Percentiles rank a stretch among this genome's conserved stretches.
Conservation (phyloP, 2,888 invertebrate genomes). For the Charanyca ferruginea region DNA sequence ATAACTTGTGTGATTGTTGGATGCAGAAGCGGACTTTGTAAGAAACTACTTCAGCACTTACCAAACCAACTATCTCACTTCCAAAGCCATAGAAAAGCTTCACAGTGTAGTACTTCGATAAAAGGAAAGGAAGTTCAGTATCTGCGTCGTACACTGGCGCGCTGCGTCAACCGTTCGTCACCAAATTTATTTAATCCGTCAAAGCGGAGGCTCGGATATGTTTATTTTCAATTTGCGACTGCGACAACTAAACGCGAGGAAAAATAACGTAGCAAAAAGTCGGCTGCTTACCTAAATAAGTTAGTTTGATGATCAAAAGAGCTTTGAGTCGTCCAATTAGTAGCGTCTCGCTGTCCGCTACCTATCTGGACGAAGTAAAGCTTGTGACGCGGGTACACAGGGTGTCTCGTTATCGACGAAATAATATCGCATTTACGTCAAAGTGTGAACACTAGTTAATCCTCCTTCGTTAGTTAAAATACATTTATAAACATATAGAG, state of each 20-base stretch:
- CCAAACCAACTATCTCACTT: neutral
- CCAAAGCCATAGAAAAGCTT: conserved; percentile 5
- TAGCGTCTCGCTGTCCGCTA: conserved; percentile 29
- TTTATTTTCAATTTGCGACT: conserved; percentile 77
- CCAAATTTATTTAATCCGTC: conserved; percentile 68
- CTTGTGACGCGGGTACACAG: conserved; percentile 24
- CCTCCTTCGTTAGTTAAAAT: neutral
- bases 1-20: too few relatives aligned
- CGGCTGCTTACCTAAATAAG: conserved; percentile 55
- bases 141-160: neutral
- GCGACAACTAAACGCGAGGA: conserved; percentile 37
- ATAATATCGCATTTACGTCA: neutral
- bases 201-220: conserved; percentile 71
- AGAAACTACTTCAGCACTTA: conserved; percentile 5
- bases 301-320: conserved; percentile 62
- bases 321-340: conserved; percentile 60
- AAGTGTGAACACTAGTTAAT: neutral
- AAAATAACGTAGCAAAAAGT: conserved; percentile 48
- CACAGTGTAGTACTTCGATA: neutral
- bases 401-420: conserved; percentile 8
- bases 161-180: conserved; percentile 3
- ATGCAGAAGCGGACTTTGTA: neutral
- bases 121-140: conserved; percentile 12
- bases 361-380: conserved; percentile 27
- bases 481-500: too few relatives aligned